Percentiles rank a stretch among this genome's conserved stretches.
These are phyloP conservation scores for Chionodraco myersi DNA, from an alignment of 2,113 vertebrate species.

Conservation along the genomic window DNA sequence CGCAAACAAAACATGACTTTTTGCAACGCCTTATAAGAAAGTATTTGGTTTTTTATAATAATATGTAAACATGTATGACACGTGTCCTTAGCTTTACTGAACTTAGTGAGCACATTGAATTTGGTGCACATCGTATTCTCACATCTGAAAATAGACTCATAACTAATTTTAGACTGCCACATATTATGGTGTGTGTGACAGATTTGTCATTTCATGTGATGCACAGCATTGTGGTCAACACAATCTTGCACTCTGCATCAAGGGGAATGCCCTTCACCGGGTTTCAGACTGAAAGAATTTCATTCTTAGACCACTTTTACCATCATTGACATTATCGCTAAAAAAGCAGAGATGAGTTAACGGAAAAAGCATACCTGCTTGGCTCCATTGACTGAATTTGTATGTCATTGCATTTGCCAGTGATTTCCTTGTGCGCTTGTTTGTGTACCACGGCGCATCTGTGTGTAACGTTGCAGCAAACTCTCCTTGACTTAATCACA, in stretches of 20 bases:
- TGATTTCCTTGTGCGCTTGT: conserved; percentile 41
- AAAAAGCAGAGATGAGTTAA: conserved; percentile 17
- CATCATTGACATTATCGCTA: conserved; percentile 44
- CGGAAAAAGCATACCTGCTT: conserved; percentile 8
- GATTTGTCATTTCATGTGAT: conserved; percentile 78
- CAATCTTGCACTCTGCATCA: conserved; percentile 53
- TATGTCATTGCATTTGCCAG: conserved; percentile 13
- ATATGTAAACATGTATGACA: background rate
- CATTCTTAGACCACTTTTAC: conserved; percentile 39
- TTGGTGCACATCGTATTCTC: background rate
- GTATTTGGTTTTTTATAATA: background rate
- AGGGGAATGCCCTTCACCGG: conserved; percentile 69
- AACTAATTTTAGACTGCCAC: conserved; percentile 75
- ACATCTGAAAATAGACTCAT: conserved; percentile 70
- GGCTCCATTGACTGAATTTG: conserved; percentile 22
- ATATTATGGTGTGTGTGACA: conserved; percentile 70
- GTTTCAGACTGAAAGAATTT: conserved; percentile 42
- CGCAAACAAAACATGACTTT: background rate
- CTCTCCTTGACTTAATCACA: conserved; percentile 79
- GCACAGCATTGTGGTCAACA: conserved; percentile 69
- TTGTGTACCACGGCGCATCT: conserved; percentile 34
- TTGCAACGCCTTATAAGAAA: background rate
- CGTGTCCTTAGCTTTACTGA: background rate
- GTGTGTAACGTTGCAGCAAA: conserved; percentile 68
- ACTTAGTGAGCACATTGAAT: conserved; percentile 3